A percentile compares a stretch with the other conserved stretches of the same genome.
These are phyloP conservation scores for Strongylocentrotus purpuratus DNA, from an alignment of 35 echinoderm and acorn worm genomes.

Conservation along the genomic window DNA sequence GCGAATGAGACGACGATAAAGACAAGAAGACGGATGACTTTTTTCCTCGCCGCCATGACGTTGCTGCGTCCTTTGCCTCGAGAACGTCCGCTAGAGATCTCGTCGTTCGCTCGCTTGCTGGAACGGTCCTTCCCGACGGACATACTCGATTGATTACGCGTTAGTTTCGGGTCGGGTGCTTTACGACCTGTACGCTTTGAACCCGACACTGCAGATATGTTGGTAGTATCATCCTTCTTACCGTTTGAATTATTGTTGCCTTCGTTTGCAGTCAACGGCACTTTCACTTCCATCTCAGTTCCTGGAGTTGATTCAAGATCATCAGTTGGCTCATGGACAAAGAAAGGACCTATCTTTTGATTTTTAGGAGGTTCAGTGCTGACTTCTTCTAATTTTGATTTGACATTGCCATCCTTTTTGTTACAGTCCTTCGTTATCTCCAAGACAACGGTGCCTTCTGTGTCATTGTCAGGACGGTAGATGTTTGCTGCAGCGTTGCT, in stretches of 20 bases:
- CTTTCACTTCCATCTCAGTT: slow-evolving; percentile 15
- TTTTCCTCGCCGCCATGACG: slow-evolving; percentile 73
- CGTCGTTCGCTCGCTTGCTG: slow-evolving; percentile 6
- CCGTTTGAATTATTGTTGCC: slow-evolving; percentile 38
- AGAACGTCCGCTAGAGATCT: slow-evolving; percentile 5
- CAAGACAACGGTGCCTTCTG: neutral
- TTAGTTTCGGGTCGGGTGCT: neutral
- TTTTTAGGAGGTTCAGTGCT: neutral
- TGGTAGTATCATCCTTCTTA: neutral
- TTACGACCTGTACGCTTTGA: neutral
- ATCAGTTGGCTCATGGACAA: slow-evolving; percentile 64
- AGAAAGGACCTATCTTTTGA: slow-evolving; percentile 77
- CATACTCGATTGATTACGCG: slow-evolving; percentile 27
- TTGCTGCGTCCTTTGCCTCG: slow-evolving; percentile 61
- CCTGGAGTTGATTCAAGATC: neutral
- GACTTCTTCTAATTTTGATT: slow-evolving; percentile 15
- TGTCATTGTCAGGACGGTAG: slow-evolving; percentile 11
- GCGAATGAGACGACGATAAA: slow-evolving; percentile 80
- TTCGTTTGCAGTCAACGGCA: neutral
- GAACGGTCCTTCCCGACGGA: neutral
- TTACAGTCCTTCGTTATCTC: neutral
- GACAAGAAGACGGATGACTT: slow-evolving; percentile 79
- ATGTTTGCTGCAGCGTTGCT: neutral
- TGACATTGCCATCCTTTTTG: slow-evolving; percentile 27
- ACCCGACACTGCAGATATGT: neutral